These are phyloP conservation scores for Helogale parvula DNA, from an alignment of 2,113 vertebrate genomes.

Conservation along the genomic window DNA sequence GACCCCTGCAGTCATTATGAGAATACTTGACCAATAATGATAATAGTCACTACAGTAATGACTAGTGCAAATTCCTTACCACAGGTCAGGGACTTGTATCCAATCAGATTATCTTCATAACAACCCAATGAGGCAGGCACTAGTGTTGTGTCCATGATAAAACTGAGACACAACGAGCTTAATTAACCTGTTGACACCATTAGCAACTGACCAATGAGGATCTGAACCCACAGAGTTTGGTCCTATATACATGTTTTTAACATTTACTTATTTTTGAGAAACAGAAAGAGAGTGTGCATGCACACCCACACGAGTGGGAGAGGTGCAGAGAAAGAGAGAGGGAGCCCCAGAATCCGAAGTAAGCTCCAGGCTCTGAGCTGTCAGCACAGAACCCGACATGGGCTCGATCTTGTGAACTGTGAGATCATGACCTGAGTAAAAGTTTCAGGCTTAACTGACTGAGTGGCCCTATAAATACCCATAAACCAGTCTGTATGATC, in stretches of 20 bases:
- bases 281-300: no score
- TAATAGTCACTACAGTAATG: not conserved
- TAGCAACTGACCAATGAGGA: not conserved
- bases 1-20: not conserved
- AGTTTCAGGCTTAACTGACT: no score
- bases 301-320: no score
- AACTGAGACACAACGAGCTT: not conserved
- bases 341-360: no score
- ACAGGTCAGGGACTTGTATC: not conserved
- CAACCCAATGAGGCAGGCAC: not conserved
- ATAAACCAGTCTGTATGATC: not conserved
- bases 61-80: not conserved
- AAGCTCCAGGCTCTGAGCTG: no score
- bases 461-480: not conserved
- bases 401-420: no score
- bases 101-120: not conserved
- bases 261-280: no score
- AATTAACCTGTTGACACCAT: not conserved
- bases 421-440: no score
- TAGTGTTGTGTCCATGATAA: not conserved
- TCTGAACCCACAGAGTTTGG: not conserved
- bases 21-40: not conserved
- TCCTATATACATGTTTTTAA: no score
- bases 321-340: no score
- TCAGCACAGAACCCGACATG: no score